Evolutionary conservation across 2,797 vertebrate species (phyloP).

Genomic region (Urophycis tenuis): DNA sequence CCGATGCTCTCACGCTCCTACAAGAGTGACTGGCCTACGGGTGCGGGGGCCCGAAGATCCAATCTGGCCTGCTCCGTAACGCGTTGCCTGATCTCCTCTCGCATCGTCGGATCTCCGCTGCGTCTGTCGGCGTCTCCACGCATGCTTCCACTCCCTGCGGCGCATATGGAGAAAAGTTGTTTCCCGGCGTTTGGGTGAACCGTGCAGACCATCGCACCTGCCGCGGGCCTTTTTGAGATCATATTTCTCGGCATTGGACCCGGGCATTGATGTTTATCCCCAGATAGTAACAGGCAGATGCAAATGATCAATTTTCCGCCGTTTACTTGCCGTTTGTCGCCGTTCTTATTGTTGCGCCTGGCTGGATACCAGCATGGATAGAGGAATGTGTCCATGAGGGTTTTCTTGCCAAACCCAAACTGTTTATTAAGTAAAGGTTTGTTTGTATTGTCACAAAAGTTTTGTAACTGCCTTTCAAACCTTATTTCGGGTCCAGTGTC

Average conservation of each 20-base stretch:
- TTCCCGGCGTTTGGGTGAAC: background rate
- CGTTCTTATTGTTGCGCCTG: background rate
- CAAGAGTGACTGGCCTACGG: background rate
- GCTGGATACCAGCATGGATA: background rate
- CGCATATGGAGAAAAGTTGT: background rate
- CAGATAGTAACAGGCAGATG: no score
- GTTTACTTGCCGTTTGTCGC: background rate
- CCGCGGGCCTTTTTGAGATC: background rate
- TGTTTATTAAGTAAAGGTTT: background rate
- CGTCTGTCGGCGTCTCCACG: background rate
- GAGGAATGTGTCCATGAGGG: conserved; percentile 1
- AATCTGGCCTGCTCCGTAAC: background rate
- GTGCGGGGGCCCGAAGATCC: background rate
- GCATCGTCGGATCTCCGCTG: background rate
- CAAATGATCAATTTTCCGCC: background rate
- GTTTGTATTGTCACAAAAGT: background rate
- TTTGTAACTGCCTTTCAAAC: no score
- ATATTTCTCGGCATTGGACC: no score
- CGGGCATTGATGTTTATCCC: no score
- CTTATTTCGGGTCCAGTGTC: no score
- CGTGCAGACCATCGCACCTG: background rate
- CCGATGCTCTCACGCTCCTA: background rate
- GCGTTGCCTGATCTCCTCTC: no score
- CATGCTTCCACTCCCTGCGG: background rate
- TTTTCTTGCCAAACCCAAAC: background rate